These are phyloP conservation scores for Keiferia lycopersicella DNA, from an alignment of 2,888 invertebrate species.

Conservation along the genomic window DNA sequence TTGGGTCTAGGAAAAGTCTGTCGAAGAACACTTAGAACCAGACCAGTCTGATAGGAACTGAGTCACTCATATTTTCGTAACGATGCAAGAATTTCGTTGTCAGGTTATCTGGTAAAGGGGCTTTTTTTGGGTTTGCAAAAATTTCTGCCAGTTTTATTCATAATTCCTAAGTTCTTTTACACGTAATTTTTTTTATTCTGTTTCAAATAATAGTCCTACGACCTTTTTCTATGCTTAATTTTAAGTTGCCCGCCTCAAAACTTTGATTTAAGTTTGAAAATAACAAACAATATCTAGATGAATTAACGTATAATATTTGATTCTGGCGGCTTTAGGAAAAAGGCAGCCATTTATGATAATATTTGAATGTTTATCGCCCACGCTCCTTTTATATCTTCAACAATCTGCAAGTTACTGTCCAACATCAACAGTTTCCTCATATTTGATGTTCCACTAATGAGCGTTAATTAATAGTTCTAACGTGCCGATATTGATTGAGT, in stretches of 20 bases:
- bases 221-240: neutral
- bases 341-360: neutral
- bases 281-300: too few species aligned
- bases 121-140: constrained; percentile 36
- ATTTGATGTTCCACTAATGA: constrained; percentile 52
- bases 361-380: constrained; percentile 12
- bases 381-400: constrained; percentile 7
- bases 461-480: constrained; percentile 58
- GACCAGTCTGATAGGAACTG: constrained; percentile 35
- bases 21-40: constrained; percentile 17
- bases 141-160: neutral
- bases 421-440: constrained; percentile 30
- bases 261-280: neutral
- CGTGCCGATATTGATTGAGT: constrained; percentile 47
- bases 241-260: too few species aligned
- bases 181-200: neutral
- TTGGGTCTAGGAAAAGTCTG: constrained; percentile 10
- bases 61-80: constrained; percentile 46
- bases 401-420: constrained; percentile 22
- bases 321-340: neutral
- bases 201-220: neutral
- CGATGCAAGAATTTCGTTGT: constrained; percentile 44
- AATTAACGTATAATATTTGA: neutral
- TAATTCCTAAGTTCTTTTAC: constrained; percentile 5
- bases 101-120: constrained; percentile 49